A percentile compares a stretch with the other conserved stretches of the same genome.
phyloP scores from a whole-genome alignment of 2,888 invertebrate species.

The Zhengitettix transpicula region DNA sequence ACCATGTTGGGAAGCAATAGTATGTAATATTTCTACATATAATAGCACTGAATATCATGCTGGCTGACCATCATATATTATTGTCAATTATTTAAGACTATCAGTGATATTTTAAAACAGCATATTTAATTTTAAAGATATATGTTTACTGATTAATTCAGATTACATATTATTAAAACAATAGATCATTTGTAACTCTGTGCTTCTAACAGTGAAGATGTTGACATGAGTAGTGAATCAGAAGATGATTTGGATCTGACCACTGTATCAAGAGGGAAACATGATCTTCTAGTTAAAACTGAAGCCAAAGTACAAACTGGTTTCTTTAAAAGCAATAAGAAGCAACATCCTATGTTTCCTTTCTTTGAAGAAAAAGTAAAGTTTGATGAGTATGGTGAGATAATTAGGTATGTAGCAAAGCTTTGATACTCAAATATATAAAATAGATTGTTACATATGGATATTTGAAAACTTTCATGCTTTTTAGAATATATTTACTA shows the following conservation, averaged over 20 bases:
- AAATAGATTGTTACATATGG: neutral
- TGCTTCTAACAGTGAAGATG: constrained; percentile 37
- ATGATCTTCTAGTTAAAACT: constrained; percentile 74
- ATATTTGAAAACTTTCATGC: neutral
- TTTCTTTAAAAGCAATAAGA: constrained; percentile 76
- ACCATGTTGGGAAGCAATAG: too few species aligned
- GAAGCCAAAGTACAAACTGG: constrained; percentile 52
- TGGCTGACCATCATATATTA: too few species aligned
- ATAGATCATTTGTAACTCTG: too few species aligned
- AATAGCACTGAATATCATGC: too few species aligned
- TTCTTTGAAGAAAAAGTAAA: constrained; percentile 81
- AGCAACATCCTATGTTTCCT: constrained; percentile 94
- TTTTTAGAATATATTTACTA: neutral
- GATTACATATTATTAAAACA: too few species aligned
- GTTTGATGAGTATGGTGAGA: constrained; percentile 92
- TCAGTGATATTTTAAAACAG: neutral
- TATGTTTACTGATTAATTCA: too few species aligned
- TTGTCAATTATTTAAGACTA: too few species aligned
- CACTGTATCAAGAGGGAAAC: constrained; percentile 57
- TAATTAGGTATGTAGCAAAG: constrained; percentile 43
- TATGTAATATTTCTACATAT: too few species aligned
- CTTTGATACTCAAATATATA: neutral
- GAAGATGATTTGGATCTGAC: constrained; percentile 74
- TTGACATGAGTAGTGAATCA: constrained; percentile 61
- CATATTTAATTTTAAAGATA: neutral